Percentiles rank a stretch among this genome's conserved stretches.
Evolutionary conservation across 2,888 invertebrate species (phyloP).

Genomic region (Cetonia aurata): DNA sequence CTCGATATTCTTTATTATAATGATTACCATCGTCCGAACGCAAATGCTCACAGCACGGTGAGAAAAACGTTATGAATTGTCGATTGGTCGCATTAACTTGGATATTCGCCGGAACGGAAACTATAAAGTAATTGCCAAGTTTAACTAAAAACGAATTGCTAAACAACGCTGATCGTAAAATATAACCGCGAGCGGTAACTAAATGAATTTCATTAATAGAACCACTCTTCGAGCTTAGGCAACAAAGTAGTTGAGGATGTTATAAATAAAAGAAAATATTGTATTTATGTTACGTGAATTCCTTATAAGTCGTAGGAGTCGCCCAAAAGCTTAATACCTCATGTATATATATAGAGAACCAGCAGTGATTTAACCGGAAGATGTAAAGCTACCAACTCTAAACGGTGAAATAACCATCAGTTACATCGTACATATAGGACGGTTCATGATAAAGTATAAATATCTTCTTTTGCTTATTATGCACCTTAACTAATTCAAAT

Average conservation of each 20-base stretch:
- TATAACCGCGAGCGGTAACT: not conserved
- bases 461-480: too few relatives aligned
- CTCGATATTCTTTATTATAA: conserved; percentile 9
- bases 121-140: conserved; percentile 12
- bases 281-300: not conserved
- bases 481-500: too few relatives aligned
- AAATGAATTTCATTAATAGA: conserved; percentile 18
- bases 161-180: conserved; percentile 1
- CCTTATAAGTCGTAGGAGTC: conserved; percentile 6
- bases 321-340: too few relatives aligned
- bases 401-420: too few relatives aligned
- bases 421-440: too few relatives aligned
- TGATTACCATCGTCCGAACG: not conserved
- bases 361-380: too few relatives aligned
- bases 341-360: too few relatives aligned
- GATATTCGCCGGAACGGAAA: conserved; percentile 4
- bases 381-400: too few relatives aligned
- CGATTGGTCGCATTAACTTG: conserved; percentile 7
- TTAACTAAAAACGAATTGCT: conserved; percentile 15
- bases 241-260: conserved; percentile 5
- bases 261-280: conserved; percentile 25
- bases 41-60: not conserved
- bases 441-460: too few relatives aligned
- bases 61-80: conserved; percentile 15
- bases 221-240: not conserved